These are phyloP conservation scores for Liparis tanakae DNA, from an alignment of 2,797 vertebrate genomes.

Conservation along the genomic window DNA sequence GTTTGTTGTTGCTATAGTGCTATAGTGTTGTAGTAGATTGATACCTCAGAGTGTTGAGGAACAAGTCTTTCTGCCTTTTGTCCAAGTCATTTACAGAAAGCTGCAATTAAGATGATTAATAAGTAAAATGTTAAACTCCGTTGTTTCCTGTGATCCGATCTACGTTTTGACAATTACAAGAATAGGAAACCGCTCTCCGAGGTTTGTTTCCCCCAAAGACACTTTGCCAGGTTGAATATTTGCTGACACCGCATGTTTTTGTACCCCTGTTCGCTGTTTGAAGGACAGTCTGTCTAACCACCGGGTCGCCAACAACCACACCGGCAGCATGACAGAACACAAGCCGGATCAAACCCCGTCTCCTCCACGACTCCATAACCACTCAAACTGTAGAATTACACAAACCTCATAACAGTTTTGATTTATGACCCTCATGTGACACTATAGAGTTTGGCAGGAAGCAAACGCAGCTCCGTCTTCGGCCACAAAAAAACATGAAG, in stretches of 20 bases:
- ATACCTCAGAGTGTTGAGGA: background rate
- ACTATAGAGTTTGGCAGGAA: constrained; percentile 62
- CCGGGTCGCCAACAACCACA: constrained; percentile 65
- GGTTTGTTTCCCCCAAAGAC: constrained; percentile 17
- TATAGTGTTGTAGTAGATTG: background rate
- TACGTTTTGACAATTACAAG: background rate
- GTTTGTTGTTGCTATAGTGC: constrained; percentile 7
- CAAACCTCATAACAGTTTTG: constrained; percentile 76
- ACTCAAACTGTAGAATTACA: constrained; percentile 59
- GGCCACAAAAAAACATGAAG: constrained; percentile 64
- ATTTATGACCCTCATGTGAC: constrained; percentile 78
- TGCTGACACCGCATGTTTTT: constrained; percentile 57
- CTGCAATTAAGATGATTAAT: background rate
- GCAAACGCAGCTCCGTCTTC: constrained; percentile 49
- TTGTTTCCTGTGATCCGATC: background rate
- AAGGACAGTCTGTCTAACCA: constrained; percentile 66
- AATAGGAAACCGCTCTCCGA: background rate
- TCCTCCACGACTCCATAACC: constrained; percentile 45
- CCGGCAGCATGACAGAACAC: constrained; percentile 60
- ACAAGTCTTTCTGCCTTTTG: background rate
- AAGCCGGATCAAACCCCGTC: constrained; percentile 45
- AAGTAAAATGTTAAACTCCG: background rate
- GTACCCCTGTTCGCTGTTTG: constrained; percentile 27
- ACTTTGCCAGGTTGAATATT: constrained; percentile 26
- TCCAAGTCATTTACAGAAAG: background rate